Evolutionary conservation across 2,113 vertebrate species (phyloP), one percentile per base, ranked within the genome.

Genomic region (Canis aureus): DNA sequence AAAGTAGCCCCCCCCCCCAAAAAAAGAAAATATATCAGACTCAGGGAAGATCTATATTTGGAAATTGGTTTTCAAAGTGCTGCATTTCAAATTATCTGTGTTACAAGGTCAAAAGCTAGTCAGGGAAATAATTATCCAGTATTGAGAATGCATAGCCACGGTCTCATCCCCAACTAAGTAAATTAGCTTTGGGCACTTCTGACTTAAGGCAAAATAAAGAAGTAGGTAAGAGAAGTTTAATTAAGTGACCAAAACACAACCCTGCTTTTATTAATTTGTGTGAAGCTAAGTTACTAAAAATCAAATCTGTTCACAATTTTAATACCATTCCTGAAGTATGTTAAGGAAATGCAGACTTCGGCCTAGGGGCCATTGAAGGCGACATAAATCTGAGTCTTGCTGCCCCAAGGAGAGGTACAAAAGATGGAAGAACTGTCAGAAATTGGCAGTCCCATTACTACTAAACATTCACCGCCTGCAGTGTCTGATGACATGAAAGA

Each of bases 201-300:
- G 8, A 6, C 91, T 89, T 95, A 71, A 86, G 29, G 71, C 62
- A 55, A 89, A 97, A 94, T 74, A 92, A 92, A 96, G 38, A 82
- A 59, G 82, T 69, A 49, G 82, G 35, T 5, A 82, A 23, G 27
- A 97, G 53, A 62, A 60, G 2, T 29, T 97, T 87, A 76, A 49
- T 95, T 95, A 97, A 98, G 19, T 90, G 25, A 81, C 89, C 97
- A 94, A 76, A 27, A 93, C 71, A 69, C n/a, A 93, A 94, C 74
- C 29, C 64, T 11, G 43, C 53, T 94, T 38, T 38, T 23, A 62
- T 32, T 69, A 35, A 84, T 91, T 81, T 43, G 15, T 76, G 15
- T n/a, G 71, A 76, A 88, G 73, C 35, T 66, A 3, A 23, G 15
- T 1, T 49, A 38, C 79, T 49, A 38, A 59, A 97, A 92, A 91